These are phyloP conservation scores for Stigmatopora nigra DNA, from an alignment of 2,113 vertebrate species.

Conservation along the genomic window DNA sequence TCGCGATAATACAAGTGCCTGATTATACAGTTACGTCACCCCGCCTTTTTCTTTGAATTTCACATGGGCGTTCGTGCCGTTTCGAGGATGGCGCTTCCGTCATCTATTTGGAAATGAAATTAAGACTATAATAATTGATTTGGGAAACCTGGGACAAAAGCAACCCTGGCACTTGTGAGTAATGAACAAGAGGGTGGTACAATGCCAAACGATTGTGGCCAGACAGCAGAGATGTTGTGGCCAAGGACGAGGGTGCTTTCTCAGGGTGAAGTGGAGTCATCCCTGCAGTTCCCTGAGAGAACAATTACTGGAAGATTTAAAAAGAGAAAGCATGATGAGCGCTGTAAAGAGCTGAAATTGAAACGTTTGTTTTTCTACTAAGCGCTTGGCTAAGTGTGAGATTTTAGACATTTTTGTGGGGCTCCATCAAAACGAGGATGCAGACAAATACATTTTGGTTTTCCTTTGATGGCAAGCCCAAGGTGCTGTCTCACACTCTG, in stretches of 20 bases:
- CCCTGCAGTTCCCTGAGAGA: conserved; percentile 49
- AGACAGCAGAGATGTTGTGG: conserved; percentile 67
- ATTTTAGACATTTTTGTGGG: conserved; percentile 63
- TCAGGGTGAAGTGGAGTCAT: conserved; percentile 53
- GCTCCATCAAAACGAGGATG: conserved; percentile 40
- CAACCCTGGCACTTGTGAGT: conserved; percentile 42
- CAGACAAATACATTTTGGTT: conserved; percentile 57
- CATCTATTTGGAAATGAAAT: conserved; percentile 64
- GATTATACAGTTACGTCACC: conserved; percentile 58
- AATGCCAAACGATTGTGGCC: conserved; percentile 57
- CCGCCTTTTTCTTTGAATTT: conserved; percentile 53
- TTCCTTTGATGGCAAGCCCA: conserved; percentile 52
- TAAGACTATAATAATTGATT: conserved; percentile 49
- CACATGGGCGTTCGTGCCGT: conserved; percentile 53
- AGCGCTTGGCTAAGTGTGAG: conserved; percentile 36
- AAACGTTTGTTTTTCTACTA: conserved; percentile 65
- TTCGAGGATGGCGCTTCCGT: conserved; percentile 40
- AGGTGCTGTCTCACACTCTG: conserved; percentile 46
- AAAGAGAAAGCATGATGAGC: conserved; percentile 46
- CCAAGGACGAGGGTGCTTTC: conserved; percentile 45
- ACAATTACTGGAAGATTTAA: conserved; percentile 66
- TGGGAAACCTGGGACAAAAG: conserved; percentile 43
- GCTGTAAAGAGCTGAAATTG: conserved; percentile 53
- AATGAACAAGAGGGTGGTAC: conserved; percentile 36
- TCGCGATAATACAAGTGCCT: conserved; percentile 61